A percentile compares a stretch with the other conserved stretches of the same genome.
These are phyloP conservation scores for Cephalotes varians DNA, from an alignment of 2,888 invertebrate genomes.

Conservation along the genomic window DNA sequence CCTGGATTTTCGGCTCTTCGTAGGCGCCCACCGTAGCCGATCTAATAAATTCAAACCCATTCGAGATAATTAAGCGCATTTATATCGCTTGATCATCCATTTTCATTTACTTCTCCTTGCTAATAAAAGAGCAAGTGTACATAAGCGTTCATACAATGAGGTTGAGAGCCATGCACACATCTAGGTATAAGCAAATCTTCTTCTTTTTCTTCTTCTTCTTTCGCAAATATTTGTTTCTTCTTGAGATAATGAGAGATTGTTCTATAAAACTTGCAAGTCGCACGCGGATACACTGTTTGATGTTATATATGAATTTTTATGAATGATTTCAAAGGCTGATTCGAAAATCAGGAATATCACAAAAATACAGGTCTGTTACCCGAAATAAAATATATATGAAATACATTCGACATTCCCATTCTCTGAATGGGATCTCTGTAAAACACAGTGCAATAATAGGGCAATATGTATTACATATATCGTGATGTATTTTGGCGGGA, in stretches of 20 bases:
- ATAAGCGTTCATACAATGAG: neutral
- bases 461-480: neutral
- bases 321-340: neutral
- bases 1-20: neutral
- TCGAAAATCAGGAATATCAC: neutral
- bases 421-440: neutral
- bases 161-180: neutral
- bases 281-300: too few species aligned
- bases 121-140: conserved; percentile 9
- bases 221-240: neutral
- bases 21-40: neutral
- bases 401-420: conserved; percentile 2
- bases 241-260: neutral
- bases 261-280: neutral
- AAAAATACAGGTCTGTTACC: neutral
- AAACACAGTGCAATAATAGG: neutral
- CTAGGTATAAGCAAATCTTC: neutral
- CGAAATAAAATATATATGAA: neutral
- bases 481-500: neutral
- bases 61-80: conserved; percentile 30
- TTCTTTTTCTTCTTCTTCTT: neutral
- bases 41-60: neutral
- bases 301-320: neutral
- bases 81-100: neutral
- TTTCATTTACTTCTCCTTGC: neutral